Conservation (phyloP, 1,140 invertebrate species). For the Camponotus vicinus region DNA sequence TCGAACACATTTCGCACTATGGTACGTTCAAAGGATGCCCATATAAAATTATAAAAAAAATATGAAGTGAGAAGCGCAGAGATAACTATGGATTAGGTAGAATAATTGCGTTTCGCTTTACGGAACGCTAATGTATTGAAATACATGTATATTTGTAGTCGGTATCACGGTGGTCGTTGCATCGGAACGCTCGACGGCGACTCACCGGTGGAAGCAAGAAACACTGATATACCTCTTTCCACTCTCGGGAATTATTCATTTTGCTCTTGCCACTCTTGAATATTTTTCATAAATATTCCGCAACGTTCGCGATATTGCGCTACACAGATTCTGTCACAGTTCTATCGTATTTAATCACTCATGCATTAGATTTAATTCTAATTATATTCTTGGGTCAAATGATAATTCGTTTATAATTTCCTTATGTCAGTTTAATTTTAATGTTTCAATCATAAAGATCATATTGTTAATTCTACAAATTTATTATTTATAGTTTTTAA, state of each 20-base stretch:
- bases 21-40: neutral
- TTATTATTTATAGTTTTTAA: neutral
- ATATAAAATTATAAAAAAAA: neutral
- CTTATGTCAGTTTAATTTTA: constrained; percentile 1
- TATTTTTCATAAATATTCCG: constrained; percentile 76
- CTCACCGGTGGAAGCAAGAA: constrained; percentile 58
- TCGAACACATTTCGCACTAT: neutral
- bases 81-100: constrained; percentile 52
- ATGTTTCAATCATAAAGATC: constrained; percentile 7
- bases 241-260: constrained; percentile 68
- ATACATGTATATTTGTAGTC: constrained; percentile 68
- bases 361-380: constrained; percentile 17
- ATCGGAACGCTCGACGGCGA: constrained; percentile 22
- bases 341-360: constrained; percentile 61
- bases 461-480: neutral
- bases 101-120: constrained; percentile 63
- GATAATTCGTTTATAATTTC: constrained; percentile 13
- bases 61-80: constrained; percentile 22
- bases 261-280: constrained; percentile 63
- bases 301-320: constrained; percentile 59
- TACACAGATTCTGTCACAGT: neutral
- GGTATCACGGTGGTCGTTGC: constrained; percentile 9
- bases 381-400: neutral
- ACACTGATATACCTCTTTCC: constrained; percentile 17
- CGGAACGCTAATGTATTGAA: constrained; percentile 69